phyloP scores from a whole-genome alignment of 2,797 vertebrate genomes.

The Anguilla obscura region DNA sequence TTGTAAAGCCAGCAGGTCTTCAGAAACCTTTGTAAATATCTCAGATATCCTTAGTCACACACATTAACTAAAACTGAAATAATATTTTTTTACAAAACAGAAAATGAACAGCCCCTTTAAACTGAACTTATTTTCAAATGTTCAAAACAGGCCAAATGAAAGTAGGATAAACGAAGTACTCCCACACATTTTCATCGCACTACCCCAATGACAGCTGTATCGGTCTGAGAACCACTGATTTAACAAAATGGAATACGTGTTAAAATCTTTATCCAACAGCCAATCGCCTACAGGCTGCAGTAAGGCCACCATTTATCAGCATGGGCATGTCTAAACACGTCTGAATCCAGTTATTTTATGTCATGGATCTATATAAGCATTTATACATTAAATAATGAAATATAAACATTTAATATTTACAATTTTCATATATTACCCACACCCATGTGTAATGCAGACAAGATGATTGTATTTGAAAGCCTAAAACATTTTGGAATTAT shows the following conservation, averaged over 20 bases:
- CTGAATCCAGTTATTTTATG: no score
- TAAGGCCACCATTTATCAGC: neutral
- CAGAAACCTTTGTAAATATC: neutral
- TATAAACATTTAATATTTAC: no score
- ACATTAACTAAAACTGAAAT: neutral
- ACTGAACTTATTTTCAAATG: neutral
- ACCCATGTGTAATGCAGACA: neutral
- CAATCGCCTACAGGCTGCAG: neutral
- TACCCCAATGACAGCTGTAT: neutral
- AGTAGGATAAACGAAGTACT: neutral
- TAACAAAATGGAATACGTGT: neutral
- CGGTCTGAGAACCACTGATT: neutral
- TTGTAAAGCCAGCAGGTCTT: neutral
- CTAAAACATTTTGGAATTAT: neutral
- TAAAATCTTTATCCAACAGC: neutral
- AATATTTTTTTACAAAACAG: neutral
- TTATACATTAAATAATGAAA: no score
- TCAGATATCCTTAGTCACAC: neutral
- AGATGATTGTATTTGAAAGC: neutral
- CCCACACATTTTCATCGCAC: neutral
- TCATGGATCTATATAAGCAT: no score
- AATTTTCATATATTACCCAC: neutral
- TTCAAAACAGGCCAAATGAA: neutral
- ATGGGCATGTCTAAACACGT: neutral
- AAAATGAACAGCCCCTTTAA: neutral